phyloP scores from a whole-genome alignment of 2,797 vertebrate species.

The Crax fasciolata region DNA sequence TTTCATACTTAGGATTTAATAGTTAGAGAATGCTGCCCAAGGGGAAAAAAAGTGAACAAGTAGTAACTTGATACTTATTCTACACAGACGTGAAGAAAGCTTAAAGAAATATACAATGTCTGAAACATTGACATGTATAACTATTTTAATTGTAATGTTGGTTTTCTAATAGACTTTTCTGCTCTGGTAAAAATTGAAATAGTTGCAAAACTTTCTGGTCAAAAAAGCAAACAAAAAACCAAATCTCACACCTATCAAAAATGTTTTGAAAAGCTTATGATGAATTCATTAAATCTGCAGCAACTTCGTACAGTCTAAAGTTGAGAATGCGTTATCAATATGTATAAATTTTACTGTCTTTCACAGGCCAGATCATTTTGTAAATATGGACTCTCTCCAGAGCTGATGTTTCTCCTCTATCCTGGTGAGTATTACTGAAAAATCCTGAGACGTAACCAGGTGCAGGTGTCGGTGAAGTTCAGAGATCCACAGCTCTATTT shows the following conservation, averaged over 20 bases:
- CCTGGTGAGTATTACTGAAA: background rate
- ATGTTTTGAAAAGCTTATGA: background rate
- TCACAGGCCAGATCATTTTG: background rate
- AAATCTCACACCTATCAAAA: background rate
- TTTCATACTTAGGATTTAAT: conserved; percentile 77
- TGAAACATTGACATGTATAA: conserved; percentile 62
- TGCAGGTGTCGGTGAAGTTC: background rate
- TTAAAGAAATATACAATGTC: conserved; percentile 60
- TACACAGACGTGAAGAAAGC: conserved; percentile 44
- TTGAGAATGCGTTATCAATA: background rate
- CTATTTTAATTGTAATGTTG: conserved; percentile 53
- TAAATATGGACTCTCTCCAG: background rate
- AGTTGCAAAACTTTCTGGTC: background rate
- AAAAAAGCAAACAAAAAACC: background rate
- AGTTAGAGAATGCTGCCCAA: conserved; percentile 49
- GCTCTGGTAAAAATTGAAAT: background rate
- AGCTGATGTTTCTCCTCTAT: background rate
- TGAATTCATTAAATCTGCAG: background rate
- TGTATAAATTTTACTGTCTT: background rate
- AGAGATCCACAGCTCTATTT: background rate
- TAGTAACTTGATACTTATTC: conserved; percentile 71
- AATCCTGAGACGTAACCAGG: background rate
- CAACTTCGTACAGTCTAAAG: background rate
- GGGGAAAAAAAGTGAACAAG: conserved; percentile 56
- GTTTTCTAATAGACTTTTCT: conserved; percentile 37